phyloP scores from a whole-genome alignment of 2,888 invertebrate species.

The Caenorhabditis plicata region DNA sequence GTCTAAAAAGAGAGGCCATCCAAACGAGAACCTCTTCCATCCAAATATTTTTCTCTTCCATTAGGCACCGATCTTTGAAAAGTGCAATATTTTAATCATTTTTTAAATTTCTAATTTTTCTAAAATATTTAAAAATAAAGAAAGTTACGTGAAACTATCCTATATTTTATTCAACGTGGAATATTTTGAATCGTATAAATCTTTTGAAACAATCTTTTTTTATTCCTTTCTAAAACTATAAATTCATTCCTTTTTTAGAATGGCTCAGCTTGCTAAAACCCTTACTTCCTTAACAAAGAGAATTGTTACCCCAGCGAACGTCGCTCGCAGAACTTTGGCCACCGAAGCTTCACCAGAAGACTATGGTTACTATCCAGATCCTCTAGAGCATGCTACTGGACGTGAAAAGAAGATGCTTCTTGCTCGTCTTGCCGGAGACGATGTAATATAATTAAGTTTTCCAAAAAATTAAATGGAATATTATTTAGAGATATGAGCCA shows the following conservation, averaged over 20 bases:
- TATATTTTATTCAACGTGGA: too few relatives aligned
- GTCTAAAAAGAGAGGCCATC: too few relatives aligned
- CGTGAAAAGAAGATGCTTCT: slow-evolving; percentile 85
- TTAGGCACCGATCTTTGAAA: too few relatives aligned
- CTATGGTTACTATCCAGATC: slow-evolving; percentile 73
- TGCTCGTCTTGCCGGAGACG: slow-evolving; percentile 83
- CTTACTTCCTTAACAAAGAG: slow-evolving; percentile 43
- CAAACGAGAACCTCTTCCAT: too few relatives aligned
- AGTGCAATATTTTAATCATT: too few relatives aligned
- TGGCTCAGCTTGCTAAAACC: slow-evolving; percentile 52
- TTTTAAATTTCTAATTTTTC: too few relatives aligned
- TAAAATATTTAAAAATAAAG: too few relatives aligned
- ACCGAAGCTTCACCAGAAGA: slow-evolving; percentile 64
- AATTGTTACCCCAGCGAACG: slow-evolving; percentile 26
- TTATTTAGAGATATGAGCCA: slow-evolving; percentile 63
- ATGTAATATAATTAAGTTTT: slow-evolving; percentile 68
- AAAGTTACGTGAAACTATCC: too few relatives aligned
- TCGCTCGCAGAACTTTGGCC: slow-evolving; percentile 47
- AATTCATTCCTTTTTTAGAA: slow-evolving; percentile 4
- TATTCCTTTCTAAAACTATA: neutral
- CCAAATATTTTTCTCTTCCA: too few relatives aligned
- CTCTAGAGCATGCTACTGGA: slow-evolving; percentile 89
- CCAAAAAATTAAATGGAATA: neutral
- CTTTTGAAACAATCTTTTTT: neutral
- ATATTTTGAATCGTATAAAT: neutral